Conservation (phyloP, 2,113 vertebrate genomes). For the Oenanthe melanoleuca region DNA sequence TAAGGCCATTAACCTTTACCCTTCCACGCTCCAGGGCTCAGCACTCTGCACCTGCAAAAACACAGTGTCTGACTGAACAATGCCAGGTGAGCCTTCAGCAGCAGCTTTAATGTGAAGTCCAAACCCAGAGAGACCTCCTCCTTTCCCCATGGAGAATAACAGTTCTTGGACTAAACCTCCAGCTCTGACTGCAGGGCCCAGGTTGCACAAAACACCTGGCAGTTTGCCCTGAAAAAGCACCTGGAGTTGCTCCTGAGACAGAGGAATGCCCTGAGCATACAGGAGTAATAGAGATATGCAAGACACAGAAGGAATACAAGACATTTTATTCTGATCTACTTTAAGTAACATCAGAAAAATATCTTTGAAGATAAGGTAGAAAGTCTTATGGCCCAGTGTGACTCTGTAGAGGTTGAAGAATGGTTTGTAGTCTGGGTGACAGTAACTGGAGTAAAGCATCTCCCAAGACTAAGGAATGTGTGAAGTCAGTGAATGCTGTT, state of each 20-base stretch:
- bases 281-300: neutral
- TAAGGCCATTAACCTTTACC: neutral
- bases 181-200: neutral
- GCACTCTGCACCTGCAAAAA: constrained; percentile 41
- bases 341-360: neutral
- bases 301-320: neutral
- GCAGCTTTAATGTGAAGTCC: constrained; percentile 16
- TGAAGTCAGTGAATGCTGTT: neutral
- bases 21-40: constrained; percentile 28
- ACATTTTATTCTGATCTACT: neutral
- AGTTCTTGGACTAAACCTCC: neutral
- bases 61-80: neutral
- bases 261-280: neutral
- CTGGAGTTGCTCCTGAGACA: neutral
- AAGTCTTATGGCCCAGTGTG: neutral
- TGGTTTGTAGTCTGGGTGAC: neutral
- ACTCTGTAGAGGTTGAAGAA: neutral
- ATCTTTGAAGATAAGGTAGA: no score
- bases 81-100: constrained; percentile 40
- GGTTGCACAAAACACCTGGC: neutral
- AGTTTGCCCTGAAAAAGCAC: neutral
- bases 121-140: constrained; percentile 20
- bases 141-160: neutral
- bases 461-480: neutral
- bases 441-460: neutral